Evolutionary conservation across 2,888 invertebrate genomes (phyloP).

Genomic region (Hypselothyrea guttata): DNA sequence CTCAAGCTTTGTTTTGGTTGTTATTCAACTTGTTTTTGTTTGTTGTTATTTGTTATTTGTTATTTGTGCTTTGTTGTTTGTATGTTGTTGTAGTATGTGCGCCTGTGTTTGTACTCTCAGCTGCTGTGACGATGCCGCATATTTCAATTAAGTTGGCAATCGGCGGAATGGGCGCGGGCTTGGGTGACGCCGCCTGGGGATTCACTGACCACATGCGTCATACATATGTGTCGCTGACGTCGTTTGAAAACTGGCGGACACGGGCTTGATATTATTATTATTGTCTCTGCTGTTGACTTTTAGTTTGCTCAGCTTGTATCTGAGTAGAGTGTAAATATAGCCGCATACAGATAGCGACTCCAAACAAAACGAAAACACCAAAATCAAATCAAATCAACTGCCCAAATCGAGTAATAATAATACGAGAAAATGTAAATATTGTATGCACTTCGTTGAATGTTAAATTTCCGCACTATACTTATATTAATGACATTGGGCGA

Average conservation of each 20-base stretch:
- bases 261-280: slow-evolving; percentile 4
- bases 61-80: too few species aligned
- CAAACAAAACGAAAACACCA: slow-evolving; percentile 1
- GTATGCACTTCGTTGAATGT: slow-evolving; percentile 21
- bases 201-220: slow-evolving; percentile 62
- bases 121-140: slow-evolving; percentile 38
- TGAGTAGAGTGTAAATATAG: slow-evolving; percentile 36
- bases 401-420: slow-evolving; percentile 35
- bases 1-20: slow-evolving; percentile 18
- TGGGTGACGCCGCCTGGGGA: slow-evolving; percentile 54
- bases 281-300: background rate
- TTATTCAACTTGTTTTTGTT: slow-evolving; percentile 2
- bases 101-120: slow-evolving; percentile 10
- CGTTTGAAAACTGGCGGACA: slow-evolving; percentile 3
- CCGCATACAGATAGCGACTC: background rate
- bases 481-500: slow-evolving; percentile 37
- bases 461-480: slow-evolving; percentile 39
- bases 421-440: slow-evolving; percentile 36
- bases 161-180: slow-evolving; percentile 30
- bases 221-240: slow-evolving; percentile 33
- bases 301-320: slow-evolving; percentile 22
- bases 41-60: background rate
- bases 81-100: background rate
- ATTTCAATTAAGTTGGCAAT: slow-evolving; percentile 46
- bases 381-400: slow-evolving; percentile 34